phyloP scores from a whole-genome alignment of 2,113 vertebrate genomes.

The Gadus chalcogrammus region DNA sequence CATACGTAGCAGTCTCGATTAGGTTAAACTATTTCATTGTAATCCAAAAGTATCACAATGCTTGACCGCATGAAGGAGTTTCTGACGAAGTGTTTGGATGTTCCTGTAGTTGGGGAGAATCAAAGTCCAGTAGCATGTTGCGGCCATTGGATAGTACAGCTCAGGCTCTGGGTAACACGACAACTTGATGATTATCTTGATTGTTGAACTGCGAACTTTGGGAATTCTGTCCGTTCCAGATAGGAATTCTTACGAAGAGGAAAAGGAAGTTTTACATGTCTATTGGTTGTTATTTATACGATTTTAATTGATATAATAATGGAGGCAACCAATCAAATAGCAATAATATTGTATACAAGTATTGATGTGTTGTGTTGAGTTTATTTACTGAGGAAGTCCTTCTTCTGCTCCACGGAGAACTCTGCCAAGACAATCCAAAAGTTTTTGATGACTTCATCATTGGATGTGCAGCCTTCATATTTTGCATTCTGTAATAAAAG shows the following conservation, averaged over 20 bases:
- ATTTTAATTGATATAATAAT: background rate
- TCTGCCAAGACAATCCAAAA: conserved; percentile 69
- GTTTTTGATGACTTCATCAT: conserved; percentile 55
- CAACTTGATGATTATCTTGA: background rate
- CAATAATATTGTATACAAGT: background rate
- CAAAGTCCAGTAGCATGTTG: conserved; percentile 27
- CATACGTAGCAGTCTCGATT: no score
- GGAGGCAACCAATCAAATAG: background rate
- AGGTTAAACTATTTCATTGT: fast-evolving
- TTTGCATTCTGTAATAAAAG: conserved; percentile 39
- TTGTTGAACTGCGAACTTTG: conserved; percentile 2
- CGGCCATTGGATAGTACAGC: background rate
- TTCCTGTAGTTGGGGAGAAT: conserved; percentile 64
- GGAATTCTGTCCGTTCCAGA: conserved; percentile 55
- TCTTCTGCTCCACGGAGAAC: conserved; percentile 64
- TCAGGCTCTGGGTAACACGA: conserved; percentile 29
- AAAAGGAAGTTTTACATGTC: background rate
- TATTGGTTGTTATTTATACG: background rate
- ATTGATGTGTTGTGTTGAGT: no score
- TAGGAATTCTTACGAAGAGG: conserved; percentile 54
- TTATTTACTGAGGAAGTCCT: conserved; percentile 65
- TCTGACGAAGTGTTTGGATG: conserved; percentile 43
- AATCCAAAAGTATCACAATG: conserved; percentile 48
- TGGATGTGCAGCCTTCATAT: fast-evolving
- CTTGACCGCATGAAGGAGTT: conserved; percentile 44